Evolutionary conservation across 1,140 invertebrate genomes (phyloP).

Genomic region (Eurytemora carolleeae): DNA sequence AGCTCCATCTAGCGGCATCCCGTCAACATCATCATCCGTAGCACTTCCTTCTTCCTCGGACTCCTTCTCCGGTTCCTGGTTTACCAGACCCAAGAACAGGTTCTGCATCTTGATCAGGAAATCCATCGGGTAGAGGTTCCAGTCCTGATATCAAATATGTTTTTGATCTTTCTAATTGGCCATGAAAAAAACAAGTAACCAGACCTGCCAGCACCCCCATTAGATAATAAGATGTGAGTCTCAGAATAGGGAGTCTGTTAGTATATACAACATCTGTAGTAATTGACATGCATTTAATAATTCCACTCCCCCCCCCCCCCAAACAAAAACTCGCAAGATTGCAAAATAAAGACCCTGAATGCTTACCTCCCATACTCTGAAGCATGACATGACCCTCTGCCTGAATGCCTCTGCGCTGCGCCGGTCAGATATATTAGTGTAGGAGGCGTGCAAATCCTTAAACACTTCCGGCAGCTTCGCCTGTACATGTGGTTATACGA

Average conservation of each 20-base stretch:
- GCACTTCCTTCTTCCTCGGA: slow-evolving; percentile 1
- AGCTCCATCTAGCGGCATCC: slow-evolving; percentile 57
- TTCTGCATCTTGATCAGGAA: slow-evolving; percentile 75
- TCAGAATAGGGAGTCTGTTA: too few species aligned
- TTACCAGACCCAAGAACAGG: slow-evolving; percentile 54
- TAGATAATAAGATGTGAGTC: too few species aligned
- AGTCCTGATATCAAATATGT: slow-evolving; percentile 54
- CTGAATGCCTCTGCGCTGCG: slow-evolving; percentile 91
- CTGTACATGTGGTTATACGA: too few species aligned
- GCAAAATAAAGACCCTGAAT: too few species aligned
- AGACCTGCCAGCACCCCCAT: too few species aligned
- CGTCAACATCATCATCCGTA: slow-evolving; percentile 44
- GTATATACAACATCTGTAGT: too few species aligned
- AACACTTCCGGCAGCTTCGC: slow-evolving; percentile 65
- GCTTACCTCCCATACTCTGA: slow-evolving; percentile 79
- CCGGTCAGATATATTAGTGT: slow-evolving; percentile 48
- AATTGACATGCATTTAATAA: too few species aligned
- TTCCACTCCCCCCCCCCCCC: too few species aligned
- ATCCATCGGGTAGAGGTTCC: slow-evolving; percentile 85
- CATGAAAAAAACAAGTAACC: too few species aligned
- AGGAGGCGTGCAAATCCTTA: slow-evolving; percentile 51
- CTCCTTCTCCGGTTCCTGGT: neutral
- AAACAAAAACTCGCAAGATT: too few species aligned
- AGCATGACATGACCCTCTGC: slow-evolving; percentile 74
- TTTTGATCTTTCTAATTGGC: too few species aligned